Percentiles rank a stretch among this genome's conserved stretches.
phyloP scores from a whole-genome alignment of 2,888 invertebrate genomes.

The Tenthredo mesomela region DNA sequence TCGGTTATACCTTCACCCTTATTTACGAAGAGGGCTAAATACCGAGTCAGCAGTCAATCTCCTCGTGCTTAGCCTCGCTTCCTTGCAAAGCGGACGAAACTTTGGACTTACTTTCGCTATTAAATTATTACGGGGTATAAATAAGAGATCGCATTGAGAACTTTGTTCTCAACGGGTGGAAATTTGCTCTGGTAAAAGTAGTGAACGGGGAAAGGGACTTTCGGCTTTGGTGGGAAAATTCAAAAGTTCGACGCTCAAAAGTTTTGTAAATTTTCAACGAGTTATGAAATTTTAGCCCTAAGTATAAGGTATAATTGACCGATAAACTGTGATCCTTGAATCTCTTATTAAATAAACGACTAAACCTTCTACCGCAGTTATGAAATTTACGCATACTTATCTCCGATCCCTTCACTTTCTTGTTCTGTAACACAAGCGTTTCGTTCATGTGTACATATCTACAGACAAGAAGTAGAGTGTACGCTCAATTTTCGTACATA shows the following conservation, averaged over 20 bases:
- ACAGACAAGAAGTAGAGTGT: neutral
- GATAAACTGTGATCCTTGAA: slow-evolving; percentile 41
- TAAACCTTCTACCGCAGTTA: neutral
- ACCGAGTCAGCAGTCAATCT: slow-evolving; percentile 61
- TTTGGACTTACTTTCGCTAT: slow-evolving; percentile 53
- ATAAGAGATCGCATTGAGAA: slow-evolving; percentile 57
- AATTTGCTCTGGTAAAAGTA: slow-evolving; percentile 4
- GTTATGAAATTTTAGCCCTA: slow-evolving; percentile 32
- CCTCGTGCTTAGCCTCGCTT: slow-evolving; percentile 54
- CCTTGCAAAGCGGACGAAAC: slow-evolving; percentile 47
- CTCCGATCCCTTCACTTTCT: neutral
- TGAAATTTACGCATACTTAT: neutral
- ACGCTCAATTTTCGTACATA: neutral
- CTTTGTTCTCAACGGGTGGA: slow-evolving; percentile 53
- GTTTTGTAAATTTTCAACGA: slow-evolving; percentile 28
- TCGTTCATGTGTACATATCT: neutral
- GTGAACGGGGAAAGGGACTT: neutral
- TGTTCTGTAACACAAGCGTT: neutral
- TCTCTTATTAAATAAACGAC: slow-evolving; percentile 24
- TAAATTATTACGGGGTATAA: slow-evolving; percentile 58
- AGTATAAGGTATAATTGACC: slow-evolving; percentile 33
- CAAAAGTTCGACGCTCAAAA: neutral
- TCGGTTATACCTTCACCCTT: slow-evolving; percentile 55
- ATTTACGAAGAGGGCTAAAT: slow-evolving; percentile 61
- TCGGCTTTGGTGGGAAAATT: slow-evolving; percentile 43